Evolutionary conservation across 2,113 vertebrate genomes (phyloP), one percentile per base, ranked within the genome.

Genomic region (Numida meleagris): DNA sequence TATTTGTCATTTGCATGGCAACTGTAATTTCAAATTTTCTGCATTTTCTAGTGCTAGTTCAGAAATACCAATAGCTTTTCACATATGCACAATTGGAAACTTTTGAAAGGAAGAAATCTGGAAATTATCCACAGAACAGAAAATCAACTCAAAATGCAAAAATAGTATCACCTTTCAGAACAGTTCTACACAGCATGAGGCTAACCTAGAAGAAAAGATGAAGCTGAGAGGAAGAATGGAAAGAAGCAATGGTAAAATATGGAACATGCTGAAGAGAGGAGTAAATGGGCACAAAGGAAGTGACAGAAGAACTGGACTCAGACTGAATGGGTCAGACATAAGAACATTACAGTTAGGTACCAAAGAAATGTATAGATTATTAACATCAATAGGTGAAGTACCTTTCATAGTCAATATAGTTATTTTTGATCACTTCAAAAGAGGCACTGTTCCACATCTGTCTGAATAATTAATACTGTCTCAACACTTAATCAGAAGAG

Each of bases 91-190:
- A 43, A 14, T 1, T 34, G 40, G 40, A 93, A 93, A 83, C 6
- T 36, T 50, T 12, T 36, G 42, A 53, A 13, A 48, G 15, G 83
- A 58, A 51, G 18, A 86, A 62, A 50, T 29, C 29, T 58, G 50
- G 14, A 83, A 80, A 16, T 34, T 25, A 10, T 70, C 34, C 58
- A 83, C 29, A 55, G 6, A 77, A 43, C 59, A 40, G 27, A 66
- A 81, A 62, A 78, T 27, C 38, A 65, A 5, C 8, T 31, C 14
- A 1, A 5, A 34, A 20, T 6, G 4, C 3, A 1, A 0, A 79
- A 72, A 63, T 14, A n/a, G 5, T 6, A 7, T 6, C 0, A 0
- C 3, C 1, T 53, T 42, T 46, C 29, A 33, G 19, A 73, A 73
- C 2, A 72, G 63, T 29, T 6, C 29, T 34, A 27, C 11, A 50